phyloP scores from a whole-genome alignment of 2,888 invertebrate genomes.

The Amiota minor region DNA sequence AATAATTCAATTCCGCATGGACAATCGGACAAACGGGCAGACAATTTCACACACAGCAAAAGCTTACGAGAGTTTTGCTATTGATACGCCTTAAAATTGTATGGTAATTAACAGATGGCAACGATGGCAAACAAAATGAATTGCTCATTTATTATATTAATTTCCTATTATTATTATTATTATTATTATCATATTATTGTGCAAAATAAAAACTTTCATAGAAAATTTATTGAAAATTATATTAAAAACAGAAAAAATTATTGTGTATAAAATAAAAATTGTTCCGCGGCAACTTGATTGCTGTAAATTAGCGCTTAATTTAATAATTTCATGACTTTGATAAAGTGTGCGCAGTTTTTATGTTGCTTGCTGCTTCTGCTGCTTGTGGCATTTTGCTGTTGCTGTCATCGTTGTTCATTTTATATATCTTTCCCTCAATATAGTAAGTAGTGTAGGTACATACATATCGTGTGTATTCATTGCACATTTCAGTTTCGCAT shows the following conservation, averaged over 20 bases:
- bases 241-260: background rate
- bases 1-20: too few relatives aligned
- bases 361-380: background rate
- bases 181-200: too few relatives aligned
- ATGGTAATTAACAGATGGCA: too few relatives aligned
- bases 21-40: too few relatives aligned
- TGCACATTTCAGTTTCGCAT: conserved; percentile 3
- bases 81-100: too few relatives aligned
- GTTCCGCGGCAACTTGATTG: conserved; percentile 26
- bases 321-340: conserved; percentile 36
- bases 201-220: too few relatives aligned
- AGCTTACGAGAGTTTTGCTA: too few relatives aligned
- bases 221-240: background rate
- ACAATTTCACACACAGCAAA: too few relatives aligned
- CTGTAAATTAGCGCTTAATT: conserved; percentile 36
- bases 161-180: too few relatives aligned
- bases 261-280: conserved; percentile 3
- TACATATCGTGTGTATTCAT: background rate
- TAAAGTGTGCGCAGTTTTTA: background rate
- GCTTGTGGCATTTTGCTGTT: conserved; percentile 18
- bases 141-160: too few relatives aligned
- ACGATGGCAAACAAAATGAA: too few relatives aligned
- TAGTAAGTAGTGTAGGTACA: background rate
- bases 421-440: background rate
- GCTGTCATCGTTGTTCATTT: background rate